Evolutionary conservation across 1,140 invertebrate genomes (phyloP).

Genomic region (Goniozus legneri): DNA sequence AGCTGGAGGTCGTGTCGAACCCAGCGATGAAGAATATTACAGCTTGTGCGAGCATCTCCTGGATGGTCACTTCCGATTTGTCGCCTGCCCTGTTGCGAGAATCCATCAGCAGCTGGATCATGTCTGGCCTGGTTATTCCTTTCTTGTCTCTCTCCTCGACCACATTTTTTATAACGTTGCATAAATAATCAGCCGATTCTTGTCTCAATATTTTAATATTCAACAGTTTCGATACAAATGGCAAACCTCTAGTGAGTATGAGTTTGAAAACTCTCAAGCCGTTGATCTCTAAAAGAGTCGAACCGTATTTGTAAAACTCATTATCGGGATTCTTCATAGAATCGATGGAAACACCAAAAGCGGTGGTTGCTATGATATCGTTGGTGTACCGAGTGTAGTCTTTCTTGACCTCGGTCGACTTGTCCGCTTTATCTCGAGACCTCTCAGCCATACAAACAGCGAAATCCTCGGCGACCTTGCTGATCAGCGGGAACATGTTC

Average conservation of each 20-base stretch:
- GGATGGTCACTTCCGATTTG: not conserved
- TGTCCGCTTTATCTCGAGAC: slow-evolving; percentile 21
- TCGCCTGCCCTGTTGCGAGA: not conserved
- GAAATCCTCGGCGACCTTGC: slow-evolving; percentile 8
- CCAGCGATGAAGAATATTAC: slow-evolving; percentile 32
- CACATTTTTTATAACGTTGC: not conserved
- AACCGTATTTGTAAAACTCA: slow-evolving; percentile 8
- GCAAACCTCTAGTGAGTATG: not conserved
- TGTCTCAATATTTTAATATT: not conserved
- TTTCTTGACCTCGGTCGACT: slow-evolving; percentile 9
- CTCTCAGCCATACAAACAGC: slow-evolving; percentile 3
- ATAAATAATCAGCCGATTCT: not conserved
- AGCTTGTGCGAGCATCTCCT: slow-evolving; percentile 11
- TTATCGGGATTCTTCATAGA: slow-evolving; percentile 9
- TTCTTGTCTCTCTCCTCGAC: slow-evolving; percentile 4
- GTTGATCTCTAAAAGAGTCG: not conserved
- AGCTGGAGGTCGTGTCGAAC: slow-evolving; percentile 61
- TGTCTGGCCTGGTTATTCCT: slow-evolving; percentile 8
- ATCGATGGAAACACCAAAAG: slow-evolving; percentile 13
- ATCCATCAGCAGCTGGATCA: slow-evolving; percentile 17
- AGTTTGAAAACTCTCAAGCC: not conserved
- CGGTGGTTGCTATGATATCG: slow-evolving; percentile 13
- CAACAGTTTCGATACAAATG: not conserved
- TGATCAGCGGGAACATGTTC: slow-evolving; percentile 18
- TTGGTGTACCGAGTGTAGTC: slow-evolving; percentile 30